These are phyloP conservation scores for Mythimna albipuncta DNA, from an alignment of 2,888 invertebrate species.

Conservation along the genomic window DNA sequence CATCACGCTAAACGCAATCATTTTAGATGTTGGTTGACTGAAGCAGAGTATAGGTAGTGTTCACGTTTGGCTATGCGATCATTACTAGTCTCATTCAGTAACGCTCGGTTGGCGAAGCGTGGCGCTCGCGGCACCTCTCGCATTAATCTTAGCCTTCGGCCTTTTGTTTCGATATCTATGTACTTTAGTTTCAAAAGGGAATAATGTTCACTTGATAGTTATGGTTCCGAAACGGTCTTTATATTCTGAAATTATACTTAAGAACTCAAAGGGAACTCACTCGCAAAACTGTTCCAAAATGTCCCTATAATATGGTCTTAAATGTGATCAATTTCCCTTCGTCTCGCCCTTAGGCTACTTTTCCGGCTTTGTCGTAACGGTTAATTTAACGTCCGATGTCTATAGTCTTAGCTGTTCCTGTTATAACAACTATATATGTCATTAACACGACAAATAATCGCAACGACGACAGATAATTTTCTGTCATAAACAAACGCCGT, in stretches of 20 bases:
- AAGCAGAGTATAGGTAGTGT: slow-evolving; percentile 51
- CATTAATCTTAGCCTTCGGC: slow-evolving; percentile 73
- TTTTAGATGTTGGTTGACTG: slow-evolving; percentile 53
- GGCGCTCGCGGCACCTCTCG: slow-evolving; percentile 74
- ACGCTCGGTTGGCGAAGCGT: slow-evolving; percentile 84
- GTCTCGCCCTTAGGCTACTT: background rate
- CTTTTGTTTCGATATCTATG: slow-evolving; percentile 54
- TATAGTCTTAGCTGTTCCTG: no score
- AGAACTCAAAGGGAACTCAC: slow-evolving; percentile 17
- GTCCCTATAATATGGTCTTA: background rate
- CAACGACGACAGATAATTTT: no score
- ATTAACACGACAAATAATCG: no score
- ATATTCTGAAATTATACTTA: no score
- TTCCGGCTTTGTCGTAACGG: no score
- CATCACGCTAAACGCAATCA: slow-evolving; percentile 43
- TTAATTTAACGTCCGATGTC: no score
- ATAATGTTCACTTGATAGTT: slow-evolving; percentile 18
- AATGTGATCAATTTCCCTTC: background rate
- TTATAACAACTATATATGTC: no score
- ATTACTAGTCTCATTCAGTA: slow-evolving; percentile 80
- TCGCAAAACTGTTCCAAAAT: slow-evolving; percentile 6
- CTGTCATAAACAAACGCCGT: no score
- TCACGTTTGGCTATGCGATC: slow-evolving; percentile 70
- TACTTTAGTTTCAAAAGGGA: slow-evolving; percentile 49
- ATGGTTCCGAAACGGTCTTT: slow-evolving; percentile 4